phyloP scores from a whole-genome alignment of 2,888 invertebrate species.

The Strigamia transsilvanica region DNA sequence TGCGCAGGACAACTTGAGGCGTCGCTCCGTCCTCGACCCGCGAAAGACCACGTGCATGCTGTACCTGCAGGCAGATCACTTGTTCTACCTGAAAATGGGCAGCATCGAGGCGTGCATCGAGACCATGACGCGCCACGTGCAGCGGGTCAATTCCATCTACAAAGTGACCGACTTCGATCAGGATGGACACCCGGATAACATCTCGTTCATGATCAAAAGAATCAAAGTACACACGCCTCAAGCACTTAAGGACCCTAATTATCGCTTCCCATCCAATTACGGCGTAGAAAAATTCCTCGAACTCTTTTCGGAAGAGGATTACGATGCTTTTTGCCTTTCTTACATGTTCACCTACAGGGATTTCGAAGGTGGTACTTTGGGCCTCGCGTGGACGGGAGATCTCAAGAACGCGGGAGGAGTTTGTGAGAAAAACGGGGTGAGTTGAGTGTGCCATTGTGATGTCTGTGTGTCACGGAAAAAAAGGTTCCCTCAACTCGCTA shows the following conservation, averaged over 20 bases:
- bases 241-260: slow-evolving; percentile 83
- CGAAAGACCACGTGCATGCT: slow-evolving; percentile 93
- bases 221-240: slow-evolving; percentile 91
- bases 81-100: slow-evolving; percentile 93
- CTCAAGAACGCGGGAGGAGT: slow-evolving; percentile 96
- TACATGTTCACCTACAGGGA: slow-evolving; percentile 98
- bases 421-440: slow-evolving; percentile 95
- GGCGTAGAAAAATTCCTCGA: slow-evolving; percentile 98
- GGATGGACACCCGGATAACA: slow-evolving; percentile 89
- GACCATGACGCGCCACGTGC: slow-evolving; percentile 93
- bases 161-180: slow-evolving; percentile 80
- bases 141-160: slow-evolving; percentile 78
- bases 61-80: slow-evolving; percentile 91
- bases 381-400: slow-evolving; percentile 97
- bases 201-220: slow-evolving; percentile 94
- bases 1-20: slow-evolving; percentile 52
- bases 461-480: neutral
- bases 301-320: slow-evolving; percentile 96
- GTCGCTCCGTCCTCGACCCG: slow-evolving; percentile 73
- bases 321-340: slow-evolving; percentile 97
- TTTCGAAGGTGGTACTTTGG: slow-evolving; percentile 94
- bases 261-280: slow-evolving; percentile 92
- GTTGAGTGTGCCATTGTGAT: slow-evolving; percentile 60
- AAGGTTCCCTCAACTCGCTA: slow-evolving; percentile 7
- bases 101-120: slow-evolving; percentile 94